Evolutionary conservation across 2,888 invertebrate species (phyloP), one percentile per base, ranked within the genome.

Genomic region (Habroteleia sp.): DNA sequence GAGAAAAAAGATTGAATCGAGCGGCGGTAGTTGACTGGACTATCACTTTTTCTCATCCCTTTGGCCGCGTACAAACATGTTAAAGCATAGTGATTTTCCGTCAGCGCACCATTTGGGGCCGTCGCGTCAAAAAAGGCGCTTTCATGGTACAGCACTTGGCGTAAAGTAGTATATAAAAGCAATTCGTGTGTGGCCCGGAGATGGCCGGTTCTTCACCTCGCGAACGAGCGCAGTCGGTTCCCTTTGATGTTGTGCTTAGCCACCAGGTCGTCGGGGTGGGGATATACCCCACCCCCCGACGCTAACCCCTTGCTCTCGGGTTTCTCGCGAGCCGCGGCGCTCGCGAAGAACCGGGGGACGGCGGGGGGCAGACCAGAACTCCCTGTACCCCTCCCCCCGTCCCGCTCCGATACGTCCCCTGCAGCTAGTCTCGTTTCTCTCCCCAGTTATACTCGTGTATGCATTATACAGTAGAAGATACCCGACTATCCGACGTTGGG

Each of bases 161-260:
- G 84, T 83, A 84, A n/a, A 84, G 86, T 85, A 82, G 85, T 86
- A 83, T 88, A 88, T 87, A 87, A 88, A 88, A 86, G 86, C 86
- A 85, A 88, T 88, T 87, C 87, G 88, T 88, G 88, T 88, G 88
- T 88, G 88, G 88, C 88, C 88, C 86, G 84, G 85, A 87, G 87
- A 88, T 88, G 87, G 87, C 85, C 85, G 87, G 88, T 88, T 88
- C 87, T 87, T 88, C 87, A 87, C 86, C 87, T 88, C 87, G 87
- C 87, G 87, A 88, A 87, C 87, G 84, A 87, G 87, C 69, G 60
- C 81, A 84, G 87, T 85, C 88, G 87, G 88, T 84, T 85, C 83
- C 84, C 87, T 88, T 88, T 88, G 88, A 88, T 87, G 84, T 88
- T 81, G 82, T 81, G 83, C 84, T 85, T 84, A 84, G 81, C 83